Evolutionary conservation across 2,888 invertebrate genomes (phyloP).

Genomic region (Volucella bombylans): DNA sequence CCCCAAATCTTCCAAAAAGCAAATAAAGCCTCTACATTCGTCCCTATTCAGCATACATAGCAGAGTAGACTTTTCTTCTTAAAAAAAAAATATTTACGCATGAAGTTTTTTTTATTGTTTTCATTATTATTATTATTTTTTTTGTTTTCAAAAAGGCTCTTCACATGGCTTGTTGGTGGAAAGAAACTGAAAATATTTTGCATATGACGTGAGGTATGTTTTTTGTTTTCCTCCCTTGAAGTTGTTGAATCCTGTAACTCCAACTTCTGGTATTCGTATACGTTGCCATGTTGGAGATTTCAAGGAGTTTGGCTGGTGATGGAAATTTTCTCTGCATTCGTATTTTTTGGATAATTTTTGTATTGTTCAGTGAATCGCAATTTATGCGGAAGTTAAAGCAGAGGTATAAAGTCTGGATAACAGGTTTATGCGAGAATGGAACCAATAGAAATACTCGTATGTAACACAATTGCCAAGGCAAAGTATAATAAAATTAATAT

Average conservation of each 20-base stretch:
- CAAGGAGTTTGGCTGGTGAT: constrained; percentile 39
- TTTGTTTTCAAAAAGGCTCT: background rate
- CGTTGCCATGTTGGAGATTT: constrained; percentile 22
- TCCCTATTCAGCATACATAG: constrained; percentile 5
- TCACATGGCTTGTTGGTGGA: background rate
- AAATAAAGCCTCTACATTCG: constrained; percentile 30
- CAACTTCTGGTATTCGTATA: constrained; percentile 6
- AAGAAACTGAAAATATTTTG: constrained; percentile 38
- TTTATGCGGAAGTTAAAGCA: constrained; percentile 47
- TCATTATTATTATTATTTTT: too few relatives aligned
- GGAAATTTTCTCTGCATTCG: constrained; percentile 4
- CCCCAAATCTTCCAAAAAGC: constrained; percentile 33
- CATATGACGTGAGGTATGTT: constrained; percentile 29
- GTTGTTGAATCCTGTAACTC: constrained; percentile 18
- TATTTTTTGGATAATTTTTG: constrained; percentile 43
- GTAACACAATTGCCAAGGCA: constrained; percentile 7
- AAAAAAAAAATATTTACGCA: constrained; percentile 24
- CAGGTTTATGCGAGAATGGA: constrained; percentile 51
- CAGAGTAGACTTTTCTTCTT: constrained; percentile 6
- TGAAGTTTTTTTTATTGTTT: background rate
- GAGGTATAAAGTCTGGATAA: constrained; percentile 35
- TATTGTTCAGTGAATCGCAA: constrained; percentile 61
- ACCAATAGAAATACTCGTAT: constrained; percentile 8
- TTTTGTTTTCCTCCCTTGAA: constrained; percentile 36
- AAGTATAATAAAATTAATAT: constrained; percentile 22